Base-by-base conservation (phyloP, 64 coral and sea anemone species). In the Cladopsammia gracilis region DNA sequence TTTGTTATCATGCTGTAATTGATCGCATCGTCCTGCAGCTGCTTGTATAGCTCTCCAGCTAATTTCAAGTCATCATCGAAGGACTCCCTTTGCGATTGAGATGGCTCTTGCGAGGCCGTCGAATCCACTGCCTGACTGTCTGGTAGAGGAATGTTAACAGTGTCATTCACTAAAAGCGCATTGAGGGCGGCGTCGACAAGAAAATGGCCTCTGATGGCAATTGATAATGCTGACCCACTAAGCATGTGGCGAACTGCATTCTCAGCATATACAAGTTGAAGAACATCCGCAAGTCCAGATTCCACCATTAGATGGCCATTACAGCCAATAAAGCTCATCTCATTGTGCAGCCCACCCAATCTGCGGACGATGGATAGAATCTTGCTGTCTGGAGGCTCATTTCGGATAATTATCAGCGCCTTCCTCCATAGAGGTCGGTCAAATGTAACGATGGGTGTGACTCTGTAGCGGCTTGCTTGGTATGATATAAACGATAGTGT, bases 181-280 rank as follows among this genome's bases (percentile, higher is more conserved):
- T 89, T 89, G 0, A 89, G 74, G 43, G 86, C 86, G 34, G 43
- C 42, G 48, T 89, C 74, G 24, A 77, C 24, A 44, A 89, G 74
- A 7, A 89, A 89, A 62, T 89, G 73, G 4, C 87, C 87, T 59
- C 87, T 89, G 7, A 89, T 45, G 52, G 87, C 87, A 20, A 71
- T 64, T 4, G 1, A 50, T 13, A 89, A 20, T 77, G 87, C 87
- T 62, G 77, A 78, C 12, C 88, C 73, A 48, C 26, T 90, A 2
- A 90, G 0, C 43, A 90, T 90, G 42, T 79, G 88, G 8, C 16
- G n/a, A 1, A 79, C 88, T 4, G 73, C 73, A 90, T 79, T 90
- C 20, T 90, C 78, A 8, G 50, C 92, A 82, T 94, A 94, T 0
- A 94, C 53, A 16, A 94, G 49, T 64, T 94, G 85, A 11, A 94